phyloP scores from a whole-genome alignment of 2,797 vertebrate species.

The Sebastes goodei region DNA sequence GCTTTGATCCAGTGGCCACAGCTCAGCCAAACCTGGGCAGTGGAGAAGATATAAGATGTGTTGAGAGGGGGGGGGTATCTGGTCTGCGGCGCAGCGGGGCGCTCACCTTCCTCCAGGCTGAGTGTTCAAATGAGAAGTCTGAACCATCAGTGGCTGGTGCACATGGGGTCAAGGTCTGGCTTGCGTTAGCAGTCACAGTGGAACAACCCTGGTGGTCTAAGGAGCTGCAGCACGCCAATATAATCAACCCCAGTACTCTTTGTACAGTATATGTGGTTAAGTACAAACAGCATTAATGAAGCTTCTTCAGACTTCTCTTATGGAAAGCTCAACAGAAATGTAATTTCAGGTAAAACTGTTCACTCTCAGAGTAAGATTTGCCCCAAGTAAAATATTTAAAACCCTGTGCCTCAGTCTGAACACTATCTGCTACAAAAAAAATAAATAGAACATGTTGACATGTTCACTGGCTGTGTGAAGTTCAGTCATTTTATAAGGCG shows the following conservation, averaged over 20 bases:
- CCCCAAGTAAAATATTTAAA: constrained; percentile 34
- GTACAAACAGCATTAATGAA: constrained; percentile 3
- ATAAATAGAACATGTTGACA: constrained; percentile 12
- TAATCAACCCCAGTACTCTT: constrained; percentile 24
- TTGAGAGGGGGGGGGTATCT: constrained; percentile 21
- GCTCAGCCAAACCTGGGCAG: constrained; percentile 25
- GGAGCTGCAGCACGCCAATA: constrained; percentile 17
- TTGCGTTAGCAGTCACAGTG: constrained; percentile 57
- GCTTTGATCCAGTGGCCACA: constrained; percentile 45
- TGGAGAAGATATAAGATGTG: constrained; percentile 53
- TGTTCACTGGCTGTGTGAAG: constrained; percentile 17
- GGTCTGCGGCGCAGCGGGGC: constrained; percentile 37
- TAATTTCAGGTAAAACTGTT: not conserved
- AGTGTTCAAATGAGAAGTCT: constrained; percentile 46
- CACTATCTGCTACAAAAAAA: constrained; percentile 4
- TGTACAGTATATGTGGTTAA: not conserved
- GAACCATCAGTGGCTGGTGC: constrained; percentile 47
- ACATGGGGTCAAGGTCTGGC: constrained; percentile 66
- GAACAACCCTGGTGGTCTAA: constrained; percentile 47
- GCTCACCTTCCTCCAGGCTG: constrained; percentile 59
- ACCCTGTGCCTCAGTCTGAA: constrained; percentile 4
- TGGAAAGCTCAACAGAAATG: not conserved
- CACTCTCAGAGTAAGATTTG: not conserved
- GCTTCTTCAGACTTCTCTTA: not conserved
- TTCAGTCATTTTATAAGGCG: constrained; percentile 29